Evolutionary conservation across 2,797 vertebrate species (phyloP).

Genomic region (Amblyopsis hoosieri): DNA sequence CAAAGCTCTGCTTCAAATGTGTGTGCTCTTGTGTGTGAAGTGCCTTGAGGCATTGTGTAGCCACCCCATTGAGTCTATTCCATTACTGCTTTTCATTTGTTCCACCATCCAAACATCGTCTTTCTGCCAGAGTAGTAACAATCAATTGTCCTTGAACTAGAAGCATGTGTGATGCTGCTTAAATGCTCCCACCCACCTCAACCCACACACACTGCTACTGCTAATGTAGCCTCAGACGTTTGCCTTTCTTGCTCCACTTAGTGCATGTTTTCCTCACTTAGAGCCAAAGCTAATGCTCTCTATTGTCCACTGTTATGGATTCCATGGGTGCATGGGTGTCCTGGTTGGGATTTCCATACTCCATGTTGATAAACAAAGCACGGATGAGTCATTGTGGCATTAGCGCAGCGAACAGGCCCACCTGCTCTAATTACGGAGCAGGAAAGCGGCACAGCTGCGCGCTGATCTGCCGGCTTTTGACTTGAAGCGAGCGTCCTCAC

Average conservation of each 20-base stretch:
- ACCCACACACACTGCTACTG: conserved; percentile 40
- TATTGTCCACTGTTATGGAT: conserved; percentile 58
- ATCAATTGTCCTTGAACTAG: conserved; percentile 52
- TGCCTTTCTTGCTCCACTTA: conserved; percentile 22
- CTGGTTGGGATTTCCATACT: conserved; percentile 65
- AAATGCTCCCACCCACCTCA: conserved; percentile 38
- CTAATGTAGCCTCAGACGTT: conserved; percentile 39
- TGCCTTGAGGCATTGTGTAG: neutral
- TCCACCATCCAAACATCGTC: conserved; percentile 3
- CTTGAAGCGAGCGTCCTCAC: conserved; percentile 34
- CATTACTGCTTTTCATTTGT: neutral
- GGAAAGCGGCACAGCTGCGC: conserved; percentile 56
- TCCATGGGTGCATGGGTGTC: conserved; percentile 52
- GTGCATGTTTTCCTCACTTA: conserved; percentile 56
- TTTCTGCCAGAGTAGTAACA: conserved; percentile 10
- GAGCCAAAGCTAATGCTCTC: conserved; percentile 51
- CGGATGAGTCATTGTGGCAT: conserved; percentile 71
- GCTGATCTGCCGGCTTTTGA: neutral
- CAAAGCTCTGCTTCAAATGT: too few species aligned
- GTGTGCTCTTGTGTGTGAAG: neutral
- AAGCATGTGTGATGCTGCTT: conserved; percentile 35
- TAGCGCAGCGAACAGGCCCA: conserved; percentile 54
- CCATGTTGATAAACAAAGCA: conserved; percentile 71
- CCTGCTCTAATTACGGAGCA: conserved; percentile 70
- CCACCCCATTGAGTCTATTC: too few species aligned